A percentile compares a stretch with the other conserved stretches of the same genome.
These are phyloP conservation scores for Drosophila sproati DNA, from an alignment of 1,140 invertebrate genomes.

Conservation along the genomic window DNA sequence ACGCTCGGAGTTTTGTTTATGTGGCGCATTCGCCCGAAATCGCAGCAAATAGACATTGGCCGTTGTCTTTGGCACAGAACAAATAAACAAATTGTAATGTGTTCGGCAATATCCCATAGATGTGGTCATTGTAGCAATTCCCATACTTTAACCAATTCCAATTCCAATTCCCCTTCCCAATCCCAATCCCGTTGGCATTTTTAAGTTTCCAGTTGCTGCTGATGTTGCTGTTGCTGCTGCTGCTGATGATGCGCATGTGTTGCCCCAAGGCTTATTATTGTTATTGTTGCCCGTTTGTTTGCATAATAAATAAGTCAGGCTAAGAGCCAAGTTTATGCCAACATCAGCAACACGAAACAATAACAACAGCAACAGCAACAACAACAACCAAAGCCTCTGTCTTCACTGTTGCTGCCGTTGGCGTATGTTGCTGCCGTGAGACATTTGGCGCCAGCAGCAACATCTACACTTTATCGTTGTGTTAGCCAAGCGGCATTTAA, in stretches of 20 bases:
- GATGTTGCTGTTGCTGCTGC: conserved; percentile 11
- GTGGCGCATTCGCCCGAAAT: conserved; percentile 27
- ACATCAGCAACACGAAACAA: conserved; percentile 28
- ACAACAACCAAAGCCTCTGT: too few relatives aligned
- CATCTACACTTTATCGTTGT: conserved; percentile 3
- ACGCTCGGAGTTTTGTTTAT: conserved; percentile 40
- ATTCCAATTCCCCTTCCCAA: conserved; percentile 14
- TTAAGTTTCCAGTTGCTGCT: conserved; percentile 9
- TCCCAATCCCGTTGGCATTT: conserved; percentile 10
- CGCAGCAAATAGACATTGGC: conserved; percentile 16
- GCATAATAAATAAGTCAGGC: conserved; percentile 42
- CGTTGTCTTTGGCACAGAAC: conserved; percentile 31
- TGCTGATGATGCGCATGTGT: conserved; percentile 34
- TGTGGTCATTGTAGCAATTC: conserved; percentile 14
- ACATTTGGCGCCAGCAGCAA: conserved; percentile 26
- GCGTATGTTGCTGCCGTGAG: conserved; percentile 12
- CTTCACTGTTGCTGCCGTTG: background rate
- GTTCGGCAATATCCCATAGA: conserved; percentile 30
- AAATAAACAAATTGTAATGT: conserved; percentile 44
- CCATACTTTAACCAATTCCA: background rate
- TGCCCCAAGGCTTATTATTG: conserved; percentile 28
- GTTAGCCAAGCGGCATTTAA: conserved; percentile 16
- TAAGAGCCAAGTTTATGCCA: conserved; percentile 41
- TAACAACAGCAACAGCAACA: background rate
- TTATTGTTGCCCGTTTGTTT: conserved; percentile 25